Evolutionary conservation across 2,888 invertebrate genomes (phyloP), one percentile per base, ranked within the genome.

Genomic region (Clitarchus hookeri): DNA sequence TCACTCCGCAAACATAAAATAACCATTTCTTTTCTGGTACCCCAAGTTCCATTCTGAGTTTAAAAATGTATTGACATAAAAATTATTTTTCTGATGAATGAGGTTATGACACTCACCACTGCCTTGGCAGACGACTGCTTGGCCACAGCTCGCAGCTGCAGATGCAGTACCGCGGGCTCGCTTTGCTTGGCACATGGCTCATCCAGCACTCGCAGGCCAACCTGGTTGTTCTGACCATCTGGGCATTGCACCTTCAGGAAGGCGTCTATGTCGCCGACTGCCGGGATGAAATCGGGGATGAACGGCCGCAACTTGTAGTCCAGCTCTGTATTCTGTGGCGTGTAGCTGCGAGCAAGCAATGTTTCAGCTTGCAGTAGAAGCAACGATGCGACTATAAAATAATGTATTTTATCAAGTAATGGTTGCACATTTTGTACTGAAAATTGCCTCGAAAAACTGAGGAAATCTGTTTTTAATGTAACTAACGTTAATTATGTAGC

Each of bases 241-340:
- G 99, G 99, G 36, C 98, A 94, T 83, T 94, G 93, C 1, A 98
- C 96, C 93, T 99, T 99, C 79, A 99, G 94, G 92, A 99, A 99
- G 6, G 98, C 98, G 92, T 99, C 99, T 89, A 99, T 98, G 91
- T 99, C 99, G 0, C 99, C 99, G 84, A 99, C 98, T 0, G 98
- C 98, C 13, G 99, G 99, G 89, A 99, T 96, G 92, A 96, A 99
- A 90, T 99, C 99, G 0, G 99, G 98, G 86, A 99, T 95, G 91
- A 99, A 99, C 0, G 99, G 98, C 90, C 97, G 96, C 90, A 99
- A 93, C 90, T 97, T 97, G 91, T 96, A 96, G 85, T 97, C 97
- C 82, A 98, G 93, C 89, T 98, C 97, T 86, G 98, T 96, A 89
- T 95, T 95, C 91, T 98, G 98, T 0, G 99, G 98, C 0, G 97